Evolutionary conservation across 2,888 invertebrate genomes (phyloP), one percentile per base, ranked within the genome.

Genomic region (Ophraella communa): DNA sequence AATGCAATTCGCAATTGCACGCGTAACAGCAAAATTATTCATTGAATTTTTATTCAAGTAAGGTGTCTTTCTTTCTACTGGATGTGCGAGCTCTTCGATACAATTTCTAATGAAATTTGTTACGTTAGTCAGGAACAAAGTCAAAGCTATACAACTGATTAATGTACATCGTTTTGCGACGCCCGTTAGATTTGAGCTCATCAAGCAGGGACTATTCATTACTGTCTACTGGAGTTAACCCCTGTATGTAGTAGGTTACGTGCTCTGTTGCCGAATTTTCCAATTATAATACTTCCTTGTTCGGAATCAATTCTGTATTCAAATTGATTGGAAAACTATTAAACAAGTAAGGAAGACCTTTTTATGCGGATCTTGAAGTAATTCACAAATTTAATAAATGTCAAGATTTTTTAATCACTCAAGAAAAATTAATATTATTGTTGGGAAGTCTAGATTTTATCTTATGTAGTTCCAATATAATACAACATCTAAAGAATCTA

Each of bases 171-270:
- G 77, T 77, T 78, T 77, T 75, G 76, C 77, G 77, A 74, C 78
- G 76, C 77, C 77, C 76, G 74, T 76, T 76, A 75, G 75, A 77
- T 77, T 76, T 78, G 75, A 77, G 76, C 76, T 79, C 77, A 77
- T 78, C 77, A 77, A 74, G 72, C 71, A 71, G 66, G 67, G 74
- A 76, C 79, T 77, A 79, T 79, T 79, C 77, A 79, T 79, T 78
- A 79, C 77, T 77, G 78, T 78, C 77, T 76, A 68, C 66, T 72
- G 72, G 68, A 65, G 70, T 71, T 71, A 69, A 67, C 68, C 70
- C 71, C 70, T 67, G 67, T 65, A 52, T 59, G 51, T 52, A n/a
- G n/a, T n/a, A 24, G 42, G 52, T 27, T 52, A 27, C 39, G 23
- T 44, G 47, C 63, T 55, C 52, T 52, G 52, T 58, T 64, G 51